These are phyloP conservation scores for Epinotia ramella DNA, from an alignment of 2,888 invertebrate species.

Conservation along the genomic window DNA sequence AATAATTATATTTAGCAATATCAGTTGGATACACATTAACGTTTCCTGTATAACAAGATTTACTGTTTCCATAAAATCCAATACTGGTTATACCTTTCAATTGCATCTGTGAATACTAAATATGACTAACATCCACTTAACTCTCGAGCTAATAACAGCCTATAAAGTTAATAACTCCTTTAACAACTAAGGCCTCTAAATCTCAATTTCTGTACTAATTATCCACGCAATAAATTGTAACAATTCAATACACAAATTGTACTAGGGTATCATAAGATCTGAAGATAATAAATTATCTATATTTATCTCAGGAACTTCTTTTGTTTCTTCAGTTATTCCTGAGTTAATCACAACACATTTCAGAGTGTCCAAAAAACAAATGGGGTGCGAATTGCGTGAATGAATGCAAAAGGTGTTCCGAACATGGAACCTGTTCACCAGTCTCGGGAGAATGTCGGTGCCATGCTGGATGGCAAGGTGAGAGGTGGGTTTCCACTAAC, in stretches of 20 bases:
- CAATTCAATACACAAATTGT: neutral
- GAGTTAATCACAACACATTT: constrained; percentile 50
- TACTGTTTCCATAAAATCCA: constrained; percentile 3
- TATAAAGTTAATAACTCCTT: constrained; percentile 5
- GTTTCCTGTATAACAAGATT: neutral
- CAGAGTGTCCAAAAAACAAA: constrained; percentile 88
- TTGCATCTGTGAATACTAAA: constrained; percentile 18
- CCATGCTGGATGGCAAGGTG: constrained; percentile 88
- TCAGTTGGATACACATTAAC: neutral
- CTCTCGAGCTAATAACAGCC: neutral
- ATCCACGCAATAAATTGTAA: neutral
- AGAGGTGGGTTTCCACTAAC: constrained; percentile 85
- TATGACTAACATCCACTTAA: constrained; percentile 18
- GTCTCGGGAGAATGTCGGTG: constrained; percentile 88
- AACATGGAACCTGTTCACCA: constrained; percentile 87
- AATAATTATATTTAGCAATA: neutral
- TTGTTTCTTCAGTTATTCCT: neutral
- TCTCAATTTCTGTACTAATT: constrained; percentile 3
- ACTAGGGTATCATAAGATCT: neutral
- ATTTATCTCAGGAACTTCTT: neutral
- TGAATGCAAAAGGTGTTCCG: constrained; percentile 86
- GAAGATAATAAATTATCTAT: neutral
- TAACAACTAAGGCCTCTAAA: neutral
- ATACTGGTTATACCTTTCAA: neutral
- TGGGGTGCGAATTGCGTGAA: constrained; percentile 92